Percentiles rank a stretch among this genome's conserved stretches.
Evolutionary conservation across 1,140 invertebrate species (phyloP).

Genomic region (Drosophila ananassae): DNA sequence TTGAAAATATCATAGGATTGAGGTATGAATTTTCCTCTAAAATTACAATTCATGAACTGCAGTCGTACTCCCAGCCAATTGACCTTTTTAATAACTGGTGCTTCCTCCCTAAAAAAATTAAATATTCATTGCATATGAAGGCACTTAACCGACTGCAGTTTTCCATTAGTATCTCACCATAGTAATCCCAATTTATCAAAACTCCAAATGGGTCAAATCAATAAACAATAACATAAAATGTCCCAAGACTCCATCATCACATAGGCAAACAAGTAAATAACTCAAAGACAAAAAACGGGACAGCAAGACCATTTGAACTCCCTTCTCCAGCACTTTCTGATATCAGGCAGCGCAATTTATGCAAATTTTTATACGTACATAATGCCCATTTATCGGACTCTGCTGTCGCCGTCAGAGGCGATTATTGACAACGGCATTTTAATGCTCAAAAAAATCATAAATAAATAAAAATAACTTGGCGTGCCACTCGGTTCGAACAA

Average conservation of each 20-base stretch:
- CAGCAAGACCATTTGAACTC: constrained; percentile 17
- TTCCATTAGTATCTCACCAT: constrained; percentile 11
- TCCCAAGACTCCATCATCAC: constrained; percentile 14
- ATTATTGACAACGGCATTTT: constrained; percentile 75
- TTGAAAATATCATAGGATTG: neutral
- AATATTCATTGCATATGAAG: constrained; percentile 24
- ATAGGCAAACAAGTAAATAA: constrained; percentile 20
- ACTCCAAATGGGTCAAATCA: constrained; percentile 68
- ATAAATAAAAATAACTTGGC: constrained; percentile 71
- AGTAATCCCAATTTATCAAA: constrained; percentile 41
- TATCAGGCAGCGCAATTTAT: constrained; percentile 54
- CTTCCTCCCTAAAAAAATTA: constrained; percentile 4
- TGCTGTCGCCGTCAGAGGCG: constrained; percentile 16
- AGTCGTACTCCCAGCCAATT: constrained; percentile 9
- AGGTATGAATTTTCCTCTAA: no score
- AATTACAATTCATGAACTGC: neutral
- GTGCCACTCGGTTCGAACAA: constrained; percentile 47
- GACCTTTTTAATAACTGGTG: constrained; percentile 17
- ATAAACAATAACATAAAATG: constrained; percentile 59
- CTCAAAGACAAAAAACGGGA: constrained; percentile 29
- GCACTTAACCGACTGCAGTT: constrained; percentile 17
- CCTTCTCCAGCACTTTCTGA: constrained; percentile 19
- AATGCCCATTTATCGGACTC: constrained; percentile 70
- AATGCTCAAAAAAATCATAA: constrained; percentile 54
- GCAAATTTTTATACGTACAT: constrained; percentile 64